Conservation (phyloP, 2,797 vertebrate genomes). For the Helarctos malayanus region DNA sequence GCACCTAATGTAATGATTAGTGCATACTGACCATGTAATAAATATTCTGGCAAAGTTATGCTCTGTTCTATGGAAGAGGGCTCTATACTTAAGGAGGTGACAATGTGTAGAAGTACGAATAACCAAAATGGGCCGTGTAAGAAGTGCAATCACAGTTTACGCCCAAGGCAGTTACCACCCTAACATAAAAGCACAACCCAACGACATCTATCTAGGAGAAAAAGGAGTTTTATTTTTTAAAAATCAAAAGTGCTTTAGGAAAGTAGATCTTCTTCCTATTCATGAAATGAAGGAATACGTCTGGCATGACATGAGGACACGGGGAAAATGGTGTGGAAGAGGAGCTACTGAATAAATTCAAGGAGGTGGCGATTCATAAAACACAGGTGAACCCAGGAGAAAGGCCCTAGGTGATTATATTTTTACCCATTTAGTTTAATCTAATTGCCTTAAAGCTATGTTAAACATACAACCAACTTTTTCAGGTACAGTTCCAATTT, state of each 20-base stretch:
- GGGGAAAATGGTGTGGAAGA: neutral
- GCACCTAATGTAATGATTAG: neutral
- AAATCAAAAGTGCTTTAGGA: neutral
- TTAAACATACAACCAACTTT: neutral
- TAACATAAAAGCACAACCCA: neutral
- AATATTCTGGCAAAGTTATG: neutral
- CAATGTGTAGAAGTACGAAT: neutral
- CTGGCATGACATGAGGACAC: neutral
- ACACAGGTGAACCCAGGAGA: neutral
- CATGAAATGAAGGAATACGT: neutral
- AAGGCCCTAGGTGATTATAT: neutral
- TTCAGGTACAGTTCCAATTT: neutral
- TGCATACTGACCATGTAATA: neutral
- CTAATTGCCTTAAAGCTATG: conserved; percentile 14
- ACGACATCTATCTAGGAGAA: neutral
- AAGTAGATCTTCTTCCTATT: neutral
- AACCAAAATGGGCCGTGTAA: neutral
- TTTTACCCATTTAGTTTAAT: conserved; percentile 10
- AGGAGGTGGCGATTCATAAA: neutral
- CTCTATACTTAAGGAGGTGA: neutral
- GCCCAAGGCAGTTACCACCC: neutral
- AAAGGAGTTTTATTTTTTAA: neutral
- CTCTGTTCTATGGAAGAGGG: neutral
- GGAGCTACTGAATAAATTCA: neutral
- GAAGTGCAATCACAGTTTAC: neutral